Conservation (phyloP, 2,113 vertebrate genomes). For the Ailuropoda melanoleuca region DNA sequence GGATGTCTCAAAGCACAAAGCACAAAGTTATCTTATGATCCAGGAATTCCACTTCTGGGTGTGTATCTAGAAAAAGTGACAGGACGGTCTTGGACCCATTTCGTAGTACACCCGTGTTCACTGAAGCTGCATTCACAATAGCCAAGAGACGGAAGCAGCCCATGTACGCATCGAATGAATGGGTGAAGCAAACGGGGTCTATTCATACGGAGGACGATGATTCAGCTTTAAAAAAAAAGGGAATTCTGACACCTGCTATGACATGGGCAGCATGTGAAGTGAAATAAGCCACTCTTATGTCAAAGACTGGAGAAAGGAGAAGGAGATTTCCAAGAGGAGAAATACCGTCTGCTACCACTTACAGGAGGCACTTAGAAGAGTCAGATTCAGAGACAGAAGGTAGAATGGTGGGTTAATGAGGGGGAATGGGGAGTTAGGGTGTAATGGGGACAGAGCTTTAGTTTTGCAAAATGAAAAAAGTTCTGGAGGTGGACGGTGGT, state of each 20-base stretch:
- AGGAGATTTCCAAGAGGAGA: background rate
- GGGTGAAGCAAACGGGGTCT: background rate
- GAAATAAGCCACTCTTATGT: background rate
- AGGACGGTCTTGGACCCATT: background rate
- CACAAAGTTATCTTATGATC: background rate
- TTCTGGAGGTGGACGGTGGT: background rate
- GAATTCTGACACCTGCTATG: background rate
- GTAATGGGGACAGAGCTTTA: background rate
- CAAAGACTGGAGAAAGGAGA: no score
- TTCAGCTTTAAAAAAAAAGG: background rate
- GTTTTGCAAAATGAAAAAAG: background rate
- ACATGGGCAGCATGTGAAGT: background rate
- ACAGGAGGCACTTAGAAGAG: background rate
- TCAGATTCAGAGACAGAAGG: background rate
- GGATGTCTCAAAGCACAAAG: background rate
- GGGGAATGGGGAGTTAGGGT: no score
- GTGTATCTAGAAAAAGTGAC: background rate
- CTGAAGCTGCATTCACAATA: background rate
- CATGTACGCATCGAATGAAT: background rate
- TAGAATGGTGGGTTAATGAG: background rate
- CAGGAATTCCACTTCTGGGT: background rate
- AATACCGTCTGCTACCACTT: background rate
- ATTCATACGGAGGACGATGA: background rate
- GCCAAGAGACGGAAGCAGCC: background rate
- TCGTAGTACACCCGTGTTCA: background rate